Conservation (phyloP, 2,797 vertebrate species). For the Huso huso region DNA sequence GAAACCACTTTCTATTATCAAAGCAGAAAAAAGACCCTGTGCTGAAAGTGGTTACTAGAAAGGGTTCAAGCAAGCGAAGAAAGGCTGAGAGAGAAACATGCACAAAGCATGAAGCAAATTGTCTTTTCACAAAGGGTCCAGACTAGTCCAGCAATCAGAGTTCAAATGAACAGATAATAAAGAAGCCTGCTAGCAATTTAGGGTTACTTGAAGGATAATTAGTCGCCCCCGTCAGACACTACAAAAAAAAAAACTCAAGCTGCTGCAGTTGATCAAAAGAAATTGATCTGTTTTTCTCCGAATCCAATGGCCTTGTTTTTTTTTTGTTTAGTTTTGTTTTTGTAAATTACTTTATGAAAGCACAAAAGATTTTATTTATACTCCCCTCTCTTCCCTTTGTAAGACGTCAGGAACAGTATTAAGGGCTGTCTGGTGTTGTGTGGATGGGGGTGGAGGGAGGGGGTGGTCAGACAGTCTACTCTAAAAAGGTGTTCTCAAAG, state of each 20-base stretch:
- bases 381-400: no score
- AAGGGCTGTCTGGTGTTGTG: no score
- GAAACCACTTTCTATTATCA: neutral
- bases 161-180: constrained; percentile 8
- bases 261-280: neutral
- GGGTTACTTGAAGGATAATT: neutral
- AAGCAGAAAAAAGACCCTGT: neutral
- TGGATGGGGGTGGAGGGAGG: no score
- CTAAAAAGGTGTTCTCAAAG: neutral
- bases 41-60: neutral
- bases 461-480: neutral
- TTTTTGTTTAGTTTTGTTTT: neutral
- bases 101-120: neutral
- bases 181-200: constrained; percentile 8
- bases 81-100: neutral
- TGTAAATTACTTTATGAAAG: neutral
- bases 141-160: neutral
- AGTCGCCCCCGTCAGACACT: neutral
- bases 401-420: no score
- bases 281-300: neutral
- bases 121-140: neutral
- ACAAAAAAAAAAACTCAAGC: neutral
- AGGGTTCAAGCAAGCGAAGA: neutral
- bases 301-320: neutral
- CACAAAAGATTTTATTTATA: no score